Evolutionary conservation across 2,113 vertebrate genomes (phyloP), one percentile per base, ranked within the genome.

Genomic region (Actinemys pallida): DNA sequence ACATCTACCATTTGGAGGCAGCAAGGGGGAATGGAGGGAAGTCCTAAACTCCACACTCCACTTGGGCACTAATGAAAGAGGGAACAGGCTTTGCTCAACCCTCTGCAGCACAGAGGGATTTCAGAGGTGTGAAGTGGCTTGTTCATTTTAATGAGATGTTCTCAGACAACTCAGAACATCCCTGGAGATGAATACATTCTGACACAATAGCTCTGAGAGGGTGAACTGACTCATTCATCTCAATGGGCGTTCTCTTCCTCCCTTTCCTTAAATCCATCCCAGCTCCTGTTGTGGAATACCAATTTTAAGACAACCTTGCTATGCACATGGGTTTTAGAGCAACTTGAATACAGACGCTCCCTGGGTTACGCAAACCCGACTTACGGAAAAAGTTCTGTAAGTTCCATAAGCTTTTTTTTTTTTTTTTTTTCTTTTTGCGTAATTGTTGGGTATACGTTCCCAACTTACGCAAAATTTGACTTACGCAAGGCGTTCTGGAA

Each of bases 111-210:
- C 31, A 31, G 3, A 16, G 47, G 27, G 16, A 1, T 56, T 31
- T 47, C 12, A 27, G 54, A 7, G 4, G 5, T 78, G 53, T 8
- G 80, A 14, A 75, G 20, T 0, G n/a, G 47, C 39, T 17, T 49
- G 0, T 10, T 9, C 2, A 50, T 49, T 53, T 78, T 16, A 6
- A 56, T 56, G 54, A 56, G 24, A 24, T 9, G 54, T 56, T 4
- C 87, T 1, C 45, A 4, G 65, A 2, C 0, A 0, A 1, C 1
- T 49, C 76, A 2, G 53, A 10, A 42, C 75, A 49, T 25, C 29
- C 65, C 35, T 25, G 29, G 54, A 8, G 22, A 14, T 1, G 7
- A 86, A 22, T 11, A 24, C 11, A 14, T 27, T 49, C 62, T 10
- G 86, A 16, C 80, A 13, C 57, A 2, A 35, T 7, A 53, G 57